Conservation (phyloP, 1,140 invertebrate species). For the Drosophila mojavensis region DNA sequence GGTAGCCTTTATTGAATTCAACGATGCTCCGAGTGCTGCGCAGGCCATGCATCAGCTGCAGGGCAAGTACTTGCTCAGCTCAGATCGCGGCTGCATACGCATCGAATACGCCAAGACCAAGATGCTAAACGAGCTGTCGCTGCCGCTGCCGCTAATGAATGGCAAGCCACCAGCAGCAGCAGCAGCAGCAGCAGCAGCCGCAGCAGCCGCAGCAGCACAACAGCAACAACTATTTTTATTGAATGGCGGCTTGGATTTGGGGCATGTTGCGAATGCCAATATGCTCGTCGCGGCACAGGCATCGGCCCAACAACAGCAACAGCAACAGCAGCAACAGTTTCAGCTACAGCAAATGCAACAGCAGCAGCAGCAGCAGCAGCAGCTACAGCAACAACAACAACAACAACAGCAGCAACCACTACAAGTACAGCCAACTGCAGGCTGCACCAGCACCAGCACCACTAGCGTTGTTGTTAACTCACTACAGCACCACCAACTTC, state of each 20-base stretch:
- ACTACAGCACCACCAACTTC: slow-evolving; percentile 84
- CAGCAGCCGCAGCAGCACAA: neutral
- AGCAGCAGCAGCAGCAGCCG: slow-evolving; percentile 1
- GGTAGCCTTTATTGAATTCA: slow-evolving; percentile 98
- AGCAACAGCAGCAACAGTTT: slow-evolving; percentile 44
- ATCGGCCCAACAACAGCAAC: slow-evolving; percentile 26
- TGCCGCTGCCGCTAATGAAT: slow-evolving; percentile 51
- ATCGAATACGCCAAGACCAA: slow-evolving; percentile 99
- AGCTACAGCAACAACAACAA: slow-evolving; percentile 48
- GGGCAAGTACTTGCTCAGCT: slow-evolving; percentile 96
- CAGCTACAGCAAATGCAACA: slow-evolving; percentile 45
- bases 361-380: slow-evolving; percentile 40
- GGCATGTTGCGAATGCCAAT: slow-evolving; percentile 23
- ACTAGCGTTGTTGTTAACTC: slow-evolving; percentile 80
- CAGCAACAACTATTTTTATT: slow-evolving; percentile 61
- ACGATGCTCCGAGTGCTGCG: slow-evolving; percentile 94
- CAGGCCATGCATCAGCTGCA: slow-evolving; percentile 96
- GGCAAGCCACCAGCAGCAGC: slow-evolving; percentile 18
- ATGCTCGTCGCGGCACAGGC: slow-evolving; percentile 31
- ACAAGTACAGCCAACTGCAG: slow-evolving; percentile 45
- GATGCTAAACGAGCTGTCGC: slow-evolving; percentile 87
- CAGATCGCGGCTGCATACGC: slow-evolving; percentile 97
- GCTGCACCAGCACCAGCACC: slow-evolving; percentile 63
- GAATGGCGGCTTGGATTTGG: slow-evolving; percentile 55
- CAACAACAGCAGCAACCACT: slow-evolving; percentile 10